A percentile compares a stretch with the other conserved stretches of the same genome.
phyloP scores from a whole-genome alignment of 2,113 vertebrate species.

The Neopipo cinnamomea region DNA sequence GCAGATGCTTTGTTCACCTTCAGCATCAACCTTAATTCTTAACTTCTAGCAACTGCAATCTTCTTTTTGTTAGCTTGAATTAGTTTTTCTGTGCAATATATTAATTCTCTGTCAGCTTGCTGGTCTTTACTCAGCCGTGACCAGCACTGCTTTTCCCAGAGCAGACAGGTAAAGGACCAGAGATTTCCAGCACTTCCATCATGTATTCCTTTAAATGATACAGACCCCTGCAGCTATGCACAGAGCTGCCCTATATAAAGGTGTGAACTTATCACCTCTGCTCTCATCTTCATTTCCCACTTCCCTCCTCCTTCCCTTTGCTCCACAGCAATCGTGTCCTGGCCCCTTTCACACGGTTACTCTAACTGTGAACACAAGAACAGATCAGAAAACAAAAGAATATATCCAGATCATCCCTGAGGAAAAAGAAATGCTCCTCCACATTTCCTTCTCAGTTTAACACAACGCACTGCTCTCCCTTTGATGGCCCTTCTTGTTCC shows the following conservation, averaged over 20 bases:
- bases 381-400: conserved; percentile 50
- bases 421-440: conserved; percentile 22
- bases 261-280: conserved; percentile 62
- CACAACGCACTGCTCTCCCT: background rate
- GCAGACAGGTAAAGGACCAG: background rate
- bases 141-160: background rate
- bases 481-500: conserved; percentile 24
- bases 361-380: conserved; percentile 41
- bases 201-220: background rate
- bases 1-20: background rate
- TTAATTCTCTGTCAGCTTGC: background rate
- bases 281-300: conserved; percentile 54
- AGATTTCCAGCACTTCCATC: conserved; percentile 28
- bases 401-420: background rate
- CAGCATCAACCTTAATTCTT: background rate
- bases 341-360: conserved; percentile 14
- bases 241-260: conserved; percentile 56
- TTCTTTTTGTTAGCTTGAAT: background rate
- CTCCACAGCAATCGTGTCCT: background rate
- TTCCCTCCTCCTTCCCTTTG: conserved; percentile 23
- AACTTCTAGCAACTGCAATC: background rate
- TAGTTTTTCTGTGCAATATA: background rate
- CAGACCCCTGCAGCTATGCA: conserved; percentile 21
- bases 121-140: background rate
- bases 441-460: background rate